phyloP scores from a whole-genome alignment of 2,113 vertebrate species.

The Lophochroa leadbeateri region DNA sequence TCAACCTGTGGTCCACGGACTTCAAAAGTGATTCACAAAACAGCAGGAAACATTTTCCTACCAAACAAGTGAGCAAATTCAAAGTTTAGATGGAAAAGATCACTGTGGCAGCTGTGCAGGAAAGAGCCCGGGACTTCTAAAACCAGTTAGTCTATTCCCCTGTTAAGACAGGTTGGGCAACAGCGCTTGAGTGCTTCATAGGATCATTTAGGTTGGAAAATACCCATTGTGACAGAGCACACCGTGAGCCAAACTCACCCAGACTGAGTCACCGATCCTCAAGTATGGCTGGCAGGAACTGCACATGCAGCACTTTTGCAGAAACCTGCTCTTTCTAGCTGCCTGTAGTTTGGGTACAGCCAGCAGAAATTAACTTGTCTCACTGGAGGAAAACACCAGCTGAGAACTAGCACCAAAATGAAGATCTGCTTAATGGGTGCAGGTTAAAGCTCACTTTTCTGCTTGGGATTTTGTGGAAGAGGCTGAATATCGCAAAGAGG shows the following conservation, averaged over 20 bases:
- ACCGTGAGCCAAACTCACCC: neutral
- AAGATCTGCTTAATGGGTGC: neutral
- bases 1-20: rapidly evolving
- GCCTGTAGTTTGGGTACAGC: neutral
- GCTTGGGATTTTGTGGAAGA: rapidly evolving
- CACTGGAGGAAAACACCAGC: neutral
- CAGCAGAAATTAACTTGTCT: neutral
- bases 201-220: neutral
- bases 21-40: neutral
- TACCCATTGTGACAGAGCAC: rapidly evolving
- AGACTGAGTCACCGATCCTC: neutral
- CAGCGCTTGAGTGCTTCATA: neutral
- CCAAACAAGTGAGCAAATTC: neutral
- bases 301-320: neutral
- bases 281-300: neutral
- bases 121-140: neutral
- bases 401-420: neutral
- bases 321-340: neutral
- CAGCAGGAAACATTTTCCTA: neutral
- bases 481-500: neutral
- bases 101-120: neutral
- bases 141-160: rapidly evolving
- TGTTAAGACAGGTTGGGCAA: neutral
- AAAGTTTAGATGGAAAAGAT: neutral
- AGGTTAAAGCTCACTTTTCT: neutral